Evolutionary conservation across 2,888 invertebrate species (phyloP).

Genomic region (Cheilosia urbana): DNA sequence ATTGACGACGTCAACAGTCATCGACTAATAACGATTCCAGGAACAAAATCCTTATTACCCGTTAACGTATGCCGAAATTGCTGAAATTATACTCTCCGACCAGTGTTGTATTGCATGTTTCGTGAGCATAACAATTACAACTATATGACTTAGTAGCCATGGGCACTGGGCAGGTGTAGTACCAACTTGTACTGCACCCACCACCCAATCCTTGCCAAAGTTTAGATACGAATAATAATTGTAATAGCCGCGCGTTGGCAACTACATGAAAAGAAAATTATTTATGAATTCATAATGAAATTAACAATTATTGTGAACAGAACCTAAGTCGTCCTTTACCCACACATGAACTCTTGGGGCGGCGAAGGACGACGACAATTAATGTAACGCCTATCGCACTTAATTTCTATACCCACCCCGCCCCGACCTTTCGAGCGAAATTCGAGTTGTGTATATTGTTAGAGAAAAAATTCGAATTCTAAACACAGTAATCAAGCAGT

Average conservation of each 20-base stretch:
- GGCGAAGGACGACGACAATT: conserved; percentile 50
- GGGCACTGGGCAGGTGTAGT: conserved; percentile 58
- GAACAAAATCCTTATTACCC: conserved; percentile 44
- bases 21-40: conserved; percentile 44
- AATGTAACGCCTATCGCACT: conserved; percentile 70
- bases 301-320: conserved; percentile 79
- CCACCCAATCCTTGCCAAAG: neutral
- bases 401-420: conserved; percentile 53
- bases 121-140: conserved; percentile 65
- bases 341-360: conserved; percentile 13
- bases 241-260: conserved; percentile 68
- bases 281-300: conserved; percentile 83
- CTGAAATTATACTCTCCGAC: conserved; percentile 24
- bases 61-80: conserved; percentile 47
- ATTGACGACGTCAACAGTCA: conserved; percentile 58
- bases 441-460: conserved; percentile 35
- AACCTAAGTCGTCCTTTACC: conserved; percentile 33
- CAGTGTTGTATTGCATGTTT: conserved; percentile 65
- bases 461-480: conserved; percentile 60
- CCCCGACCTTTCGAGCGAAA: neutral
- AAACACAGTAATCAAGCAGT: conserved; percentile 64
- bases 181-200: too few species aligned
- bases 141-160: conserved; percentile 48
- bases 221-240: conserved; percentile 53
- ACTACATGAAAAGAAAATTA: conserved; percentile 63